phyloP scores from a whole-genome alignment of 1,140 invertebrate genomes.

The Chlorops oryzae region DNA sequence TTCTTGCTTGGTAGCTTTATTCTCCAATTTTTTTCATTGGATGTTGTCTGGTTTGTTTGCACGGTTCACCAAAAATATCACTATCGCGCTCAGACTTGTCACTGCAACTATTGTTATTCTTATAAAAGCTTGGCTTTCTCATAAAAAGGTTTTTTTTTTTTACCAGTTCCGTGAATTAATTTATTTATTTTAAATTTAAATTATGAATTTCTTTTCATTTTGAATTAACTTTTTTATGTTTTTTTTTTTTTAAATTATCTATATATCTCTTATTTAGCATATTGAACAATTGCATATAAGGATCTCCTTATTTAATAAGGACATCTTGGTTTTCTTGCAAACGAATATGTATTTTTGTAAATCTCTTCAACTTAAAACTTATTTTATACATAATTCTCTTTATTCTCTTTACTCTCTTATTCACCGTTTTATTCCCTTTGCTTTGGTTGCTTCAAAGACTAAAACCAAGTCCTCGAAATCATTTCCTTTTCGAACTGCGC shows the following conservation, averaged over 20 bases:
- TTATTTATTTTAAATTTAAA: background rate
- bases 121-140: slow-evolving; percentile 11
- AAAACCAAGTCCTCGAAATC: background rate
- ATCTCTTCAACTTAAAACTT: background rate
- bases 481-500: background rate
- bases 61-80: slow-evolving; percentile 41
- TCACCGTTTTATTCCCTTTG: background rate
- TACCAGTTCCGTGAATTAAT: background rate
- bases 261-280: background rate
- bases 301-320: too few relatives aligned
- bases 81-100: slow-evolving; percentile 48
- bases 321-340: slow-evolving; percentile 1
- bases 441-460: slow-evolving; percentile 3
- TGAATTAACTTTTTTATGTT: background rate
- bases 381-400: background rate
- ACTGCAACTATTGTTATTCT: slow-evolving; percentile 31
- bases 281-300: too few relatives aligned
- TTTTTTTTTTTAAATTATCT: slow-evolving; percentile 7
- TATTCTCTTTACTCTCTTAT: background rate
- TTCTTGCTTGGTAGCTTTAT: too few relatives aligned
- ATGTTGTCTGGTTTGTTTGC: too few relatives aligned
- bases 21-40: too few relatives aligned
- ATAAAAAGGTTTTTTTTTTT: slow-evolving; percentile 16
- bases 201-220: slow-evolving; percentile 2
- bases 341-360: background rate